Base-by-base conservation (phyloP, 2,888 invertebrate species). In the Molorchus minor region DNA sequence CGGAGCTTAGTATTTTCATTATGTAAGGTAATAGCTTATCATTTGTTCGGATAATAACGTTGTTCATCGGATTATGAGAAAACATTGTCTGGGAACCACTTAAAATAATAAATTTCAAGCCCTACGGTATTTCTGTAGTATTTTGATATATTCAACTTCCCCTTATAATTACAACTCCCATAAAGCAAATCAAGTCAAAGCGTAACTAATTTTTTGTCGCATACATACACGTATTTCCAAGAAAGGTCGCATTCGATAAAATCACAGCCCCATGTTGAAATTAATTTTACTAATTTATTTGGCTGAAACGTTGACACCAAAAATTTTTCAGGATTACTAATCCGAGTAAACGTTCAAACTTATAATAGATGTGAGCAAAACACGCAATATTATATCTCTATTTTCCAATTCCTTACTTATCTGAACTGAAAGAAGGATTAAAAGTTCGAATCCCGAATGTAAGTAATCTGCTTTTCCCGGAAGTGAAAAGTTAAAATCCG, bases 371-470 rank as follows among this genome's bases (percentile, higher is more conserved):
- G 36, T 36, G 36, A 15, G 13, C 36, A 2, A 12, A 36, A 36
- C 36, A 36, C 36, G 36, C 36, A 36, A 36, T 36, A 36, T 36
- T 36, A 36, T 36, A 36, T 36, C 36, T 36, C 13, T 13, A 36
- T 36, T 36, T 15, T 7, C 36, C 36, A 36, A 36, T 13, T 43
- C 25, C 43, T 12, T 21, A 43, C 21, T 43, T 19, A 7, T 43
- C 43, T 43, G 43, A 43, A 43, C 43, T 43, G 15, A 20, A 43
- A 43, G 43, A 19, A 25, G 25, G 25, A 43, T 19, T 43, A 36
- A 43, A 43, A 25, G 19, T 43, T 19, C 10, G 15, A 25, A 12
- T 43, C 36, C 5, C 15, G n/a, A 30, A 30, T 15, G 3, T 36
- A 7, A 4, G 5, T 25, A 36, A 2, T 15, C 7, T 36, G 15